Evolutionary conservation across 2,113 vertebrate species (phyloP), one percentile per base, ranked within the genome.

Genomic region (Dolichotis patagonum): DNA sequence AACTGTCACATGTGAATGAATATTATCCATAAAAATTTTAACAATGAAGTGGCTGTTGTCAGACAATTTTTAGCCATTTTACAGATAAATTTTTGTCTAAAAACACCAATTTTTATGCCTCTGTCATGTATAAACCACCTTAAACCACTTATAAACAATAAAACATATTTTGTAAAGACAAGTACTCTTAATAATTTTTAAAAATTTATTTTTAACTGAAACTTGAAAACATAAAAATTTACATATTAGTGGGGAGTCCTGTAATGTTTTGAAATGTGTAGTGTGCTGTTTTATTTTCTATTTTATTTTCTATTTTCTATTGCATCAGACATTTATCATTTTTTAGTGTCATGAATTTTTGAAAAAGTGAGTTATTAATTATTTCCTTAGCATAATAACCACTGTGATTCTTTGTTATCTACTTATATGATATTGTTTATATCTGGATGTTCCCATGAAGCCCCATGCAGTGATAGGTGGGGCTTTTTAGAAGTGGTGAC

Each of bases 1-100:
- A 77, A 49, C 7, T 90, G 10, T 52, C 4, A 80, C 41, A n/a
- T 54, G 5, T 88, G 20, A 88, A 43, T 81, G 16, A 1, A 5
- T 56, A 83, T 67, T 86, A 24, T 75, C 94, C 35, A 58, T 75
- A 60, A 75, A 94, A 75, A 73, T 95, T 84, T 49, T 43, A 91
- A 80, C 16, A 73, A 35, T 9, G 77, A 58, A 85, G 86, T 81
- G 35, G 11, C 54, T 87, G 41, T 84, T 80, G 83, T 88, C 41
- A 91, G 32, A 49, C 5, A 20, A 5, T 89, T 92, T 71, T n/a
- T 89, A 95, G 43, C 1, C 0, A 71, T 73, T 96, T 88, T 90
- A 26, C 65, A 71, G 10, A 24, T 38, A 92, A 52, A 60, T 22
- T 24, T 90, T 94, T 90, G 13, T 87, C 0, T 62, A 32, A 94